Evolutionary conservation across 1,140 invertebrate species (phyloP), one percentile per base, ranked within the genome.

Genomic region (Colletes latitarsis): DNA sequence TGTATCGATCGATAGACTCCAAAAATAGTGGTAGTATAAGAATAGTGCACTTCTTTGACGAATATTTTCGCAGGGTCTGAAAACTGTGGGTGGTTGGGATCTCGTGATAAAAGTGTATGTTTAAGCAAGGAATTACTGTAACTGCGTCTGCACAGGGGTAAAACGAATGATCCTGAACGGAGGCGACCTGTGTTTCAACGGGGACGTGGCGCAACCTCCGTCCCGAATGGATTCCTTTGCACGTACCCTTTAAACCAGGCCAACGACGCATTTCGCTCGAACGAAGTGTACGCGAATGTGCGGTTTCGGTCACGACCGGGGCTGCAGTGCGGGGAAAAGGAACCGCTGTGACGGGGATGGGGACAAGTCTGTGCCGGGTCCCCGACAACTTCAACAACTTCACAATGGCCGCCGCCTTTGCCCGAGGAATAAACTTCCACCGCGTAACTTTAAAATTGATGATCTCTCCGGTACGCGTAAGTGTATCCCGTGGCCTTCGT

Each of bases 381-480:
- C 63, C 68, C 82, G 77, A 83, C 76, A 85, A 84, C 77, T 89
- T 85, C 77, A 86, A 86, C 82, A 90, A 90, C 86, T 90, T 89
- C 81, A 88, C 89, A 89, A 89, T 90, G 85, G 84, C 81, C 80
- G 73, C 67, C 66, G 74, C 76, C 81, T 77, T 76, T 81, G 70
- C 83, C 62, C 78, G 75, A 58, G 82, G 82, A 87, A 90, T 91
- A 89, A 90, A 91, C 89, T 91, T 89, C 86, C 83, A 60, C 79
- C 82, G 84, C 79, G 87, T 87, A 90, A 90, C 86, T 91, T 91
- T 88, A 86, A 89, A 90, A 90, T 89, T 89, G 88, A 89, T 89
- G 88, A 89, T 90, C 82, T 63, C 68, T 19, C 64, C 39, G 67
- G 52, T 68, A 55, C 74, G 52, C 60, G 74, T 71, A 58, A 70